phyloP scores from a whole-genome alignment of 2,888 invertebrate genomes.

The Pelosia muscerda region DNA sequence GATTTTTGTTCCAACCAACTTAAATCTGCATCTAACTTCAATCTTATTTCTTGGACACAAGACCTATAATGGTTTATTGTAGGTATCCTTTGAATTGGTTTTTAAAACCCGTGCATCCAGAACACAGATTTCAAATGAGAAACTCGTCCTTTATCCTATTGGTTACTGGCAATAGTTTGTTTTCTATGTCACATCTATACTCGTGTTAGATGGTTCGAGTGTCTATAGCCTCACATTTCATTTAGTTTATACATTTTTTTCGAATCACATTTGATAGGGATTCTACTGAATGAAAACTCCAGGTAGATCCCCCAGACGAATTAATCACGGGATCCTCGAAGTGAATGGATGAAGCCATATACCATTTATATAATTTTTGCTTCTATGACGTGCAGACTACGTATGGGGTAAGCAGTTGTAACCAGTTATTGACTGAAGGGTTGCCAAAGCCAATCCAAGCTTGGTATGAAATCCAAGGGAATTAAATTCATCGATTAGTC shows the following conservation, averaged over 20 bases:
- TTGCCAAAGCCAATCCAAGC: no score
- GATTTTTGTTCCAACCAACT: conserved; percentile 66
- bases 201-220: not conserved
- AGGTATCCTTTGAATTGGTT: conserved; percentile 26
- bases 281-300: no score
- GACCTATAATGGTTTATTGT: conserved; percentile 39
- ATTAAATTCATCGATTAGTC: no score
- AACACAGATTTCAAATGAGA: conserved; percentile 78
- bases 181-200: conserved; percentile 41
- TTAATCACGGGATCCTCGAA: no score
- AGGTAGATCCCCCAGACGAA: no score
- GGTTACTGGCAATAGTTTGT: conserved; percentile 56
- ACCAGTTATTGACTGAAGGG: no score
- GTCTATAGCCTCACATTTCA: not conserved
- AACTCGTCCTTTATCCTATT: conserved; percentile 70
- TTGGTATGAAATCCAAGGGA: no score
- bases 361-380: no score
- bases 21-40: conserved; percentile 29
- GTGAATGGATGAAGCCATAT: no score
- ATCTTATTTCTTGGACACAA: conserved; percentile 37
- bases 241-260: not conserved
- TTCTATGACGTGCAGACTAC: no score
- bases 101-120: conserved; percentile 69
- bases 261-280: no score
- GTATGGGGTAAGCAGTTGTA: no score